Conservation (phyloP, 2,113 vertebrate genomes). For the Notothenia coriiceps region DNA sequence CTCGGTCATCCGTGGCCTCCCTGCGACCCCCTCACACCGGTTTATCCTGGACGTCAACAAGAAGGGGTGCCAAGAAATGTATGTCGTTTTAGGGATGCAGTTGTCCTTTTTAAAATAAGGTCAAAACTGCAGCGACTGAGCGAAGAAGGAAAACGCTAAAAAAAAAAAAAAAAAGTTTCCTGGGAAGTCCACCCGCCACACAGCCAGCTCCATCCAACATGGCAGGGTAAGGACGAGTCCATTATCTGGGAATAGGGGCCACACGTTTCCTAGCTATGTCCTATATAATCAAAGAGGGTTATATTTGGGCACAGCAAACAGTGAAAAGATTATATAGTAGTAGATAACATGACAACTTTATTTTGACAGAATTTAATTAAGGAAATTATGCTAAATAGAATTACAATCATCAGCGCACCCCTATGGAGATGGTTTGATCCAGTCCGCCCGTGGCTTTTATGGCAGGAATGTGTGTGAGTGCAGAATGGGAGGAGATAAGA, state of each 20-base stretch:
- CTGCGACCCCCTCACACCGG: constrained; percentile 58
- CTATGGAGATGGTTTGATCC: constrained; percentile 60
- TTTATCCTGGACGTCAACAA: constrained; percentile 15
- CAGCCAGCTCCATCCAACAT: constrained; percentile 89
- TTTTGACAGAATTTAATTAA: rapidly evolving
- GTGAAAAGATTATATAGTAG: rapidly evolving
- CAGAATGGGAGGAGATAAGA: constrained; percentile 72
- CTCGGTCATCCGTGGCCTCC: constrained; percentile 80
- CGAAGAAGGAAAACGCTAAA: constrained; percentile 54
- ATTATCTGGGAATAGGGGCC: constrained; percentile 24
- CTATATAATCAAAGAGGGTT: not conserved
- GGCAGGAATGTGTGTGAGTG: constrained; percentile 76
- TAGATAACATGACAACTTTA: rapidly evolving
- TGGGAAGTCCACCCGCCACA: constrained; percentile 77
- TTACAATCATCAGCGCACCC: rapidly evolving
- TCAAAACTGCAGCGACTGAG: constrained; percentile 28
- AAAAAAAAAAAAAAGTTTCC: constrained; percentile 81
- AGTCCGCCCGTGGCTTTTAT: constrained; percentile 71
- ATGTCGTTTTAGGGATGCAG: constrained; percentile 1
- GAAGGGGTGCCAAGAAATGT: not conserved
- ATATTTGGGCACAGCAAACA: rapidly evolving
- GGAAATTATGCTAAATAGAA: not conserved
- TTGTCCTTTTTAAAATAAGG: constrained; percentile 24
- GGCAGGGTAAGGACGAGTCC: constrained; percentile 83
- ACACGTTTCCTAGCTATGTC: not conserved